phyloP scores from a whole-genome alignment of 2,797 vertebrate species.

The Sebastes goodei region DNA sequence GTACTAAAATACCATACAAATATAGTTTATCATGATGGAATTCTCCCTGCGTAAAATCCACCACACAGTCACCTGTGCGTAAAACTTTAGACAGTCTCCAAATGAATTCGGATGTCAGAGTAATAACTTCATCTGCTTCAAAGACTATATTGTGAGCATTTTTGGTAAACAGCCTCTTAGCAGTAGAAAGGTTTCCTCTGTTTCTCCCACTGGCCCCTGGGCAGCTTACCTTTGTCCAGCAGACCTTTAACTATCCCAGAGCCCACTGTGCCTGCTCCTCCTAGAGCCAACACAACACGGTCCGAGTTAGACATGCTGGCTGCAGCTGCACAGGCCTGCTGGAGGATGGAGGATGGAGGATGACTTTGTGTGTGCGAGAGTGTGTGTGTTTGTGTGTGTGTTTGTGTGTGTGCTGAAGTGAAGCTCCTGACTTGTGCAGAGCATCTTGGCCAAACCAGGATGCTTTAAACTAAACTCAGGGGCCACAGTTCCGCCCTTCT shows the following conservation, averaged over 20 bases:
- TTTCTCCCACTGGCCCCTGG: not conserved
- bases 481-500: conserved; percentile 61
- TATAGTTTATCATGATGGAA: not conserved
- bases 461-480: conserved; percentile 66
- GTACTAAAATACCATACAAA: not conserved
- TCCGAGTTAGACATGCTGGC: conserved; percentile 77
- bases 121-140: not conserved
- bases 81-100: not conserved
- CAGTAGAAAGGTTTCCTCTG: not conserved
- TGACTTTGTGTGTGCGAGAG: not conserved
- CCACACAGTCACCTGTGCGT: not conserved
- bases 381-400: too few relatives aligned
- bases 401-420: not conserved
- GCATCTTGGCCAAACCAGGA: conserved; percentile 16
- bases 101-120: not conserved
- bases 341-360: not conserved
- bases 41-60: not conserved
- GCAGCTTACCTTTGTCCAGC: conserved; percentile 85
- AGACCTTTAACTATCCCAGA: conserved; percentile 83
- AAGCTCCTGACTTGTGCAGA: conserved; percentile 17
- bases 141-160: not conserved
- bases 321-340: conserved; percentile 9
- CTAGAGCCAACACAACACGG: conserved; percentile 81
- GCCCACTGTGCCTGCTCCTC: conserved; percentile 86
- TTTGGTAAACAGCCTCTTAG: too few relatives aligned